Evolutionary conservation across 2,888 invertebrate species (phyloP).

Genomic region (Leptopterna dolabrata): DNA sequence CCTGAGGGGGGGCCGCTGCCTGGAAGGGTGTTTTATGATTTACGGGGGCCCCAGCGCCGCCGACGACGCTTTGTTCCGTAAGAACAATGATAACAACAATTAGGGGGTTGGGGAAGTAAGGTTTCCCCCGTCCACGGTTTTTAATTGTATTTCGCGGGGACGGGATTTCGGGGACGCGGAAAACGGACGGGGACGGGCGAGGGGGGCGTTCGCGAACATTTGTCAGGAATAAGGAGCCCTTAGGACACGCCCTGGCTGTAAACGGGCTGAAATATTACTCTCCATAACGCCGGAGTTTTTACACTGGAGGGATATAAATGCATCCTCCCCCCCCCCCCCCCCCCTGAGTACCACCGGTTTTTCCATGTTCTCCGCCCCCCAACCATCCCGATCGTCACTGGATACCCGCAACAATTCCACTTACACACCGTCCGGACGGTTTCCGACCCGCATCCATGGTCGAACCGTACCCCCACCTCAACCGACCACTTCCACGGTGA

Average conservation of each 20-base stretch:
- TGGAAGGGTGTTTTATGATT: slow-evolving; percentile 45
- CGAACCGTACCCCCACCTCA: neutral
- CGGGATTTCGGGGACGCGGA: slow-evolving; percentile 9
- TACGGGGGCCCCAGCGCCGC: neutral
- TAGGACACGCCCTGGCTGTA: slow-evolving; percentile 52
- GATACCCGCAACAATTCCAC: slow-evolving; percentile 29
- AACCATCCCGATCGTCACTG: no score
- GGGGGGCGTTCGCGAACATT: slow-evolving; percentile 35
- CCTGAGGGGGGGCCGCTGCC: neutral
- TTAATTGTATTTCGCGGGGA: slow-evolving; percentile 47
- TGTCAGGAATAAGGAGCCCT: slow-evolving; percentile 51
- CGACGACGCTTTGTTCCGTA: slow-evolving; percentile 8
- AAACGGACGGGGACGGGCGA: neutral
- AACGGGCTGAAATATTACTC: slow-evolving; percentile 51
- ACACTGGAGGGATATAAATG: slow-evolving; percentile 51
- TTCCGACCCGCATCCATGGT: slow-evolving; percentile 9
- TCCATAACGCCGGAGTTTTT: slow-evolving; percentile 24
- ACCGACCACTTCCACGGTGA: slow-evolving; percentile 17
- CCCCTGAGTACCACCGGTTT: neutral
- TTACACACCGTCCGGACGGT: neutral
- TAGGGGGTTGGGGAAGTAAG: slow-evolving; percentile 34
- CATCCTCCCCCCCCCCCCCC: neutral
- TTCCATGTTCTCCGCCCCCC: neutral
- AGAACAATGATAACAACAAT: slow-evolving; percentile 50
- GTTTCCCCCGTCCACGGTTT: slow-evolving; percentile 41